Evolutionary conservation across 2,888 invertebrate genomes (phyloP).

Genomic region (Smittia aterrima): DNA sequence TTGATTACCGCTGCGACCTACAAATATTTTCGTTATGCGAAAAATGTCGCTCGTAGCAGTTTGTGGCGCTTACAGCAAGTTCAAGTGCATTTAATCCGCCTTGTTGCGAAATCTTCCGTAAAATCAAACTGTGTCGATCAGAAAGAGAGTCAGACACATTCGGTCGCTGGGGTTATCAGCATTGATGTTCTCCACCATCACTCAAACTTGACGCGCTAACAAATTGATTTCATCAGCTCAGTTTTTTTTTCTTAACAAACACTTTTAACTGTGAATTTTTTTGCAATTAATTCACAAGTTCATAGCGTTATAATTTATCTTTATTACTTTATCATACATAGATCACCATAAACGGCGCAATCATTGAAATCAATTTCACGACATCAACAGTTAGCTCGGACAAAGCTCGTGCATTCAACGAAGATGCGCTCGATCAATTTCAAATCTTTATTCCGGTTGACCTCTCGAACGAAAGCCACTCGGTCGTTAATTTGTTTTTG

Average conservation of each 20-base stretch:
- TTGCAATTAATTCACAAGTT: conserved; percentile 17
- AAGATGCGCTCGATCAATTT: not conserved
- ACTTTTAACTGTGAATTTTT: not conserved
- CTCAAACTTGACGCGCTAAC: too few relatives aligned
- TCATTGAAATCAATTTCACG: conserved; percentile 17
- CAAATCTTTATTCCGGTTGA: not conserved
- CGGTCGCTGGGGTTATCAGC: not conserved
- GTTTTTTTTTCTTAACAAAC: not conserved
- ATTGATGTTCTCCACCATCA: too few relatives aligned
- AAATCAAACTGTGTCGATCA: not conserved
- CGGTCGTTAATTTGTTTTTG: not conserved
- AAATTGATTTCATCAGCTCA: too few relatives aligned
- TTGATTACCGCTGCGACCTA: conserved; percentile 22
- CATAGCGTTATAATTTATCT: conserved; percentile 18
- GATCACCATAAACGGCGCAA: conserved; percentile 22
- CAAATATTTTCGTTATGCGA: conserved; percentile 1
- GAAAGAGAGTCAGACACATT: not conserved
- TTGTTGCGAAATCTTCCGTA: conserved; percentile 4
- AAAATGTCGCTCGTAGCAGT: not conserved
- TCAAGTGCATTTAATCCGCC: conserved; percentile 15
- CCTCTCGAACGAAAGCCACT: not conserved
- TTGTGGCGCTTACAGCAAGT: conserved; percentile 12
- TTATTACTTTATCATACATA: conserved; percentile 28
- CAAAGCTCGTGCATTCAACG: not conserved
- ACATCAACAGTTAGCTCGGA: not conserved